Percentiles rank a stretch among this genome's conserved stretches.
Conservation (phyloP, 2,797 vertebrate species). For the Sebastes umbrosus region DNA sequence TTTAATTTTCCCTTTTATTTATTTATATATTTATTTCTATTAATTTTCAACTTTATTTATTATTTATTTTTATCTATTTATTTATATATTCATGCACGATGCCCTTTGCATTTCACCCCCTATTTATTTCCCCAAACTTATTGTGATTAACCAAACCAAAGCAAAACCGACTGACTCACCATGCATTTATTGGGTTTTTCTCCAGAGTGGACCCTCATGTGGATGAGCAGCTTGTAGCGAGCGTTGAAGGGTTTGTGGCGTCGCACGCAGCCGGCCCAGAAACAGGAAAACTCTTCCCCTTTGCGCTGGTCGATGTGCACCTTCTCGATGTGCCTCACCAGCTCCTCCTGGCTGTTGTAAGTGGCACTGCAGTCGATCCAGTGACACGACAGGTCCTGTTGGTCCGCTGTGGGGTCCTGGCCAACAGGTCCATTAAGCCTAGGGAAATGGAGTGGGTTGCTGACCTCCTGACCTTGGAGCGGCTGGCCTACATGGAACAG, state of each 20-base stretch:
- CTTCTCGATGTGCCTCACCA: constrained; percentile 98
- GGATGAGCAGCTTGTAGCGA: constrained; percentile 97
- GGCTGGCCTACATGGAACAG: constrained; percentile 79
- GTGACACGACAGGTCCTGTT: constrained; percentile 84
- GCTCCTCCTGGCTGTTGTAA: constrained; percentile 92
- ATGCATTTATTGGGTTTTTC: constrained; percentile 98
- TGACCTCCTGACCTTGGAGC: constrained; percentile 68
- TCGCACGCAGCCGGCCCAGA: constrained; percentile 93
- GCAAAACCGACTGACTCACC: constrained; percentile 82
- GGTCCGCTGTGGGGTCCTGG: constrained; percentile 56
- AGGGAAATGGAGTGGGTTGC: constrained; percentile 53
- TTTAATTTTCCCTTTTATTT: no score
- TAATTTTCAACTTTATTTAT: no score
- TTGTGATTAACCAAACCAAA: background rate
- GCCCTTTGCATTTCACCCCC: no score
- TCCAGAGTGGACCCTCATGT: constrained; percentile 97
- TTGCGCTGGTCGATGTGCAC: constrained; percentile 96
- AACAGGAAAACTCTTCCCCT: constrained; percentile 97
- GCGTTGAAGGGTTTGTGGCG: constrained; percentile 96
- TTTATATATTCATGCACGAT: no score
- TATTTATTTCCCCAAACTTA: no score
- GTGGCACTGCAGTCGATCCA: constrained; percentile 94
- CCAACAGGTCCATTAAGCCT: constrained; percentile 21
- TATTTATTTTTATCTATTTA: no score
- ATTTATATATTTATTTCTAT: no score